Evolutionary conservation across 37 sponge, comb jelly and placozoan species (phyloP).

Genomic region (Spongilla lacustris): DNA sequence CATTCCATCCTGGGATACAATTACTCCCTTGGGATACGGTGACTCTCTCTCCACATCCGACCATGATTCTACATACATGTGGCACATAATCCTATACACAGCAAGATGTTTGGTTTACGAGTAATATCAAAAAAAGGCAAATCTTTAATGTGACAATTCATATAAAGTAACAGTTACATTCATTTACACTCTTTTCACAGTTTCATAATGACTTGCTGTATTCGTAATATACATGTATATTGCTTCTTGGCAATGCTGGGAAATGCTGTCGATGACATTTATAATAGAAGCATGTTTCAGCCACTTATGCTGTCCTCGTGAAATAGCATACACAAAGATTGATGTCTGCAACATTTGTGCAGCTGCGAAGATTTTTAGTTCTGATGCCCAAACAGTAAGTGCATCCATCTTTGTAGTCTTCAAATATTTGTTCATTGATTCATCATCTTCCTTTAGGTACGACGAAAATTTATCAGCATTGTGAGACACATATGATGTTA

Average conservation of each 20-base stretch:
- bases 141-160: not conserved
- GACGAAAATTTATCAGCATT: not conserved
- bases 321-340: not conserved
- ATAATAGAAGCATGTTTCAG: not conserved
- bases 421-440: not conserved
- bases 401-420: not conserved
- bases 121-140: not conserved
- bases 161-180: not conserved
- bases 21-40: not conserved
- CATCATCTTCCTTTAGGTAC: not conserved
- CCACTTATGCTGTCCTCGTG: not conserved
- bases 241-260: not conserved
- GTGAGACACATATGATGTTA: not conserved
- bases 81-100: not conserved
- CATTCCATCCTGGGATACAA: not conserved
- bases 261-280: not conserved
- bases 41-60: not conserved
- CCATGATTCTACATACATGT: too few relatives aligned
- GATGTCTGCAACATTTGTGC: not conserved
- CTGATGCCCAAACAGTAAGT: not conserved
- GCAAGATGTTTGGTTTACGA: not conserved
- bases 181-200: not conserved
- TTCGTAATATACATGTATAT: not conserved
- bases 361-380: not conserved
- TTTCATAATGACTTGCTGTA: not conserved